Evolutionary conservation across 2,888 invertebrate species (phyloP), one percentile per base, ranked within the genome.

Genomic region (Eumacrocentrus americanus): DNA sequence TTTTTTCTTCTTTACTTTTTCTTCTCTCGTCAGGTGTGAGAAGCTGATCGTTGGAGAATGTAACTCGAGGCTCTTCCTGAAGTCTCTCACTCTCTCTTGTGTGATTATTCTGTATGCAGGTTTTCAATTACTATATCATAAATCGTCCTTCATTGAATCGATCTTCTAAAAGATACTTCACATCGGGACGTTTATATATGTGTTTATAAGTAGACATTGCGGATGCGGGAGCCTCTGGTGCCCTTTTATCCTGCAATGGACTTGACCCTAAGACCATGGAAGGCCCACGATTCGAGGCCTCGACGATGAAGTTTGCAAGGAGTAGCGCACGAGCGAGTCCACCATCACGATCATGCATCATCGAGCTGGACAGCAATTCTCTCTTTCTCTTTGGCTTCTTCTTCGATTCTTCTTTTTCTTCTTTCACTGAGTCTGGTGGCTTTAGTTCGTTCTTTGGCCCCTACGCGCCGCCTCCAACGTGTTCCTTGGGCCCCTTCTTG

Each of bases 271-370:
- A 46, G 46, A 20, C 46, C 20, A 22, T 23, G 38, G 22, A 22
- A 16, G 29, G 34, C 34, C 38, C 46, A 47, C 38, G 38, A 52
- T 37, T 20, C 38, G 54, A 38, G 46, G 53, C 46, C 56, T 20
- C 44, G 42, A 60, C 54, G 63, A 64, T 61, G 60, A 65, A 65
- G 60, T 65, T 64, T 59, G 62, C 56, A 61, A 54, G 53, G 61
- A 34, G 62, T 62, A 61, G 66, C 58, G 63, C 64, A 61, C 64
- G 59, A 63, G 64, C 58, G 37, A 51, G 58, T 60, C 53, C 63
- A 62, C 37, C 67, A 69, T 62, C 63, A 70, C 70, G 71, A 70
- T 69, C 72, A 76, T 77, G 76, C 71, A 77, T 77, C 77, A 77
- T 76, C 74, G 70, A 69, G 67, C 68, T 64, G 66, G 76, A 76